These are phyloP conservation scores for Palythoa grandiflora DNA, from an alignment of 92 coral and sea anemone genomes.

Conservation along the genomic window DNA sequence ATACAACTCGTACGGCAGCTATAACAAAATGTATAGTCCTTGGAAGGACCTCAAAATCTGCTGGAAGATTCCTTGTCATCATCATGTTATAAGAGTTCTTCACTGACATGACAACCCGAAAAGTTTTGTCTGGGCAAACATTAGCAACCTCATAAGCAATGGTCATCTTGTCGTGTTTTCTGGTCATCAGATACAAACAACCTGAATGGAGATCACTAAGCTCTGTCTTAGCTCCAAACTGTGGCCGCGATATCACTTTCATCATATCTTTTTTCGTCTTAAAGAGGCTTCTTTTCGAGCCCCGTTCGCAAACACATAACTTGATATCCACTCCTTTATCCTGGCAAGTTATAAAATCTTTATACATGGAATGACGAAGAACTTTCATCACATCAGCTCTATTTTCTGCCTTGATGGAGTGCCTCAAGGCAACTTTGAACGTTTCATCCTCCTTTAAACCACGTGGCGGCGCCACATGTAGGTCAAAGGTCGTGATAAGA, in stretches of 20 bases:
- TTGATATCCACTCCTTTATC: slow-evolving; percentile 78
- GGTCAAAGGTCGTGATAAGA: slow-evolving; percentile 29
- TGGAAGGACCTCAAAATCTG: not conserved
- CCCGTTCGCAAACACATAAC: slow-evolving; percentile 76
- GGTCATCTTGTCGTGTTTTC: slow-evolving; percentile 43
- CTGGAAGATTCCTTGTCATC: not conserved
- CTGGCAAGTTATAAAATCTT: slow-evolving; percentile 60
- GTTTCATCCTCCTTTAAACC: slow-evolving; percentile 25
- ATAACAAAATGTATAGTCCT: slow-evolving; percentile 22
- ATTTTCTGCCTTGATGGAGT: slow-evolving; percentile 29
- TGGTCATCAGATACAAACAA: slow-evolving; percentile 34
- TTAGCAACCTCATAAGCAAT: slow-evolving; percentile 35
- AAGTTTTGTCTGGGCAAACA: slow-evolving; percentile 23
- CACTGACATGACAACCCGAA: not conserved
- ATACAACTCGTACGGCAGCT: slow-evolving; percentile 24
- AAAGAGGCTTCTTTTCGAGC: not conserved
- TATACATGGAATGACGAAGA: slow-evolving; percentile 40
- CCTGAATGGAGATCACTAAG: slow-evolving; percentile 31
- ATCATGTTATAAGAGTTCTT: slow-evolving; percentile 28
- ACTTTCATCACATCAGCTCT: slow-evolving; percentile 26
- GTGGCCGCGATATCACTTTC: slow-evolving; percentile 26
- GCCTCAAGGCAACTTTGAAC: slow-evolving; percentile 35
- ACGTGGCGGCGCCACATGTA: slow-evolving; percentile 27
- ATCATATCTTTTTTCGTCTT: slow-evolving; percentile 40
- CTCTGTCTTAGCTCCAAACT: slow-evolving; percentile 26